Evolutionary conservation across 1,140 invertebrate genomes (phyloP).

Genomic region (Aradophagus sp.): DNA sequence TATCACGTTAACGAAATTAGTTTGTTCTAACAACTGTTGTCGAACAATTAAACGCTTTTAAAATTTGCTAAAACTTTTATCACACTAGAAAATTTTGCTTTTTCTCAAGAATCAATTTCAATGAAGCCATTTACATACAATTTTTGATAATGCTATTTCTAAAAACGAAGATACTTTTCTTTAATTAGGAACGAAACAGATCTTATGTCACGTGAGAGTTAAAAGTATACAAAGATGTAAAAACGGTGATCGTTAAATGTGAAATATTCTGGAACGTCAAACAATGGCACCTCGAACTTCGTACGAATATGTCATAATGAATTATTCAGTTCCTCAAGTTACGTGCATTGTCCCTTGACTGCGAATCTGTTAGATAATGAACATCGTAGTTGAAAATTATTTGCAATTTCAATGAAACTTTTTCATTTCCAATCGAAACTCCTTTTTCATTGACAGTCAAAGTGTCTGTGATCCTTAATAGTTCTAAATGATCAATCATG

Average conservation of each 20-base stretch:
- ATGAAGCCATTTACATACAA: no score
- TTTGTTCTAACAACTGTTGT: slow-evolving; percentile 1
- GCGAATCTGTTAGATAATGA: slow-evolving; percentile 8
- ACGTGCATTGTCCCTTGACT: slow-evolving; percentile 9
- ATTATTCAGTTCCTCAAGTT: slow-evolving; percentile 23
- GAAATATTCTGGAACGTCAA: slow-evolving; percentile 25
- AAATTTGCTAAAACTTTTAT: no score
- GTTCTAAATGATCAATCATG: no score
- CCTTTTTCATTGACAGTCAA: no score
- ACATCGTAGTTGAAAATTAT: slow-evolving; percentile 1
- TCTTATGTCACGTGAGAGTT: not conserved
- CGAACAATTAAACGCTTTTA: slow-evolving; percentile 3
- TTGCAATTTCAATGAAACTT: not conserved
- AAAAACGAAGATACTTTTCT: not conserved
- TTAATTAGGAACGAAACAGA: slow-evolving; percentile 6
- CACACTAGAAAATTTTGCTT: no score
- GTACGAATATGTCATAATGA: slow-evolving; percentile 27
- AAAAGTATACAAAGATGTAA: slow-evolving; percentile 12
- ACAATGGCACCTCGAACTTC: slow-evolving; percentile 29
- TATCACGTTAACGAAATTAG: slow-evolving; percentile 11
- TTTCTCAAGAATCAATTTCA: no score
- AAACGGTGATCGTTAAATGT: slow-evolving; percentile 24
- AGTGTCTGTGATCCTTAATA: no score
- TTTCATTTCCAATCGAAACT: no score
- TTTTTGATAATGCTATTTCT: slow-evolving; percentile 5